A percentile compares a stretch with the other conserved stretches of the same genome.
Evolutionary conservation across 1,140 invertebrate genomes (phyloP).

Genomic region (Fopius arisanus): DNA sequence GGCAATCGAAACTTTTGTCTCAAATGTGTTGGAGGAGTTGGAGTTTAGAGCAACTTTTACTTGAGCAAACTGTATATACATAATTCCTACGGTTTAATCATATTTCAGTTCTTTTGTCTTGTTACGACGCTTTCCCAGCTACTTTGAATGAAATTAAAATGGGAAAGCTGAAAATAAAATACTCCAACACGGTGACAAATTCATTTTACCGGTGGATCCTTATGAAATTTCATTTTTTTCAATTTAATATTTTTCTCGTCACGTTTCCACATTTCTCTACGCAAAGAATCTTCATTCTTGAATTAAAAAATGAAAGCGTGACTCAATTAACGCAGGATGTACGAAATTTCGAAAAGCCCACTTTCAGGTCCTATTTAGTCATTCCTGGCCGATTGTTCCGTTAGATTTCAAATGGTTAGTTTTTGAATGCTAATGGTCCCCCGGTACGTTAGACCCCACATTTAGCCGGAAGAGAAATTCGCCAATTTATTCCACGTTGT

Average conservation of each 20-base stretch:
- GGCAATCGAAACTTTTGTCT: slow-evolving; percentile 28
- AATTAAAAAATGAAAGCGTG: slow-evolving; percentile 5
- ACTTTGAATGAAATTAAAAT: slow-evolving; percentile 1
- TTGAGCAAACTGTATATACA: not conserved
- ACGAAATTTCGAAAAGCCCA: slow-evolving; percentile 12
- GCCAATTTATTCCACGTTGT: slow-evolving; percentile 16
- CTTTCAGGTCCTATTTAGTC: slow-evolving; percentile 10
- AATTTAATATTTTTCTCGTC: too few relatives aligned
- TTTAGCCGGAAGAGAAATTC: slow-evolving; percentile 18
- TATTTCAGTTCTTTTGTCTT: slow-evolving; percentile 6
- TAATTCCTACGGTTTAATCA: not conserved
- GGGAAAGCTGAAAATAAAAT: not conserved
- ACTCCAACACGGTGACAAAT: not conserved
- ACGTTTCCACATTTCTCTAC: too few relatives aligned
- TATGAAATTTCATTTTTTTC: too few relatives aligned
- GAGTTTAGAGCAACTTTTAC: slow-evolving; percentile 26
- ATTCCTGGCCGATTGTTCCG: not conserved
- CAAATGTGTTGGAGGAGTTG: slow-evolving; percentile 17
- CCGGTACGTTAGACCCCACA: not conserved
- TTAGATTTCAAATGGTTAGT: slow-evolving; percentile 12
- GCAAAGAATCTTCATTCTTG: too few relatives aligned
- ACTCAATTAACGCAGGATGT: slow-evolving; percentile 4
- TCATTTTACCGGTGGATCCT: not conserved
- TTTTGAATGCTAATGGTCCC: slow-evolving; percentile 20
- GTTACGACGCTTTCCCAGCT: not conserved